These are phyloP conservation scores for Acanthisitta chloris DNA, from an alignment of 2,113 vertebrate species.

Conservation along the genomic window DNA sequence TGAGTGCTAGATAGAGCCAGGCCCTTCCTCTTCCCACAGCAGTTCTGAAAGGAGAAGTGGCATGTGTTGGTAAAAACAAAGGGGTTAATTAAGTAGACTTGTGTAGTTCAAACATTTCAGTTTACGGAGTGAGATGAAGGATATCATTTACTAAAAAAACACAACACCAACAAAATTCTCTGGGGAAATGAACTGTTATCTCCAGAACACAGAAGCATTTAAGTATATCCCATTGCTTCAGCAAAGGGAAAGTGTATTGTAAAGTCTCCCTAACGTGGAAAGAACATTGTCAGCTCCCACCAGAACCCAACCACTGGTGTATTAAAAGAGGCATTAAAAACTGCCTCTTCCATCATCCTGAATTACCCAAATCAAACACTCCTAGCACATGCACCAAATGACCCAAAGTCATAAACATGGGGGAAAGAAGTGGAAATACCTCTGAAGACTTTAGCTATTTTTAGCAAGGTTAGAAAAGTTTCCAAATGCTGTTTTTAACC, in stretches of 20 bases:
- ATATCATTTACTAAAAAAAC: neutral
- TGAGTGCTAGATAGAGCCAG: constrained; percentile 95
- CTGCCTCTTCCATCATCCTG: neutral
- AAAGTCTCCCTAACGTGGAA: neutral
- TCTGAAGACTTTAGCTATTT: neutral
- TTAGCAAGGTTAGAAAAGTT: neutral
- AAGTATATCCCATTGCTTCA: neutral
- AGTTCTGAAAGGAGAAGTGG: constrained; percentile 77
- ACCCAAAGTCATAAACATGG: neutral
- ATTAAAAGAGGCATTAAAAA: neutral
- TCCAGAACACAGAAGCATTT: neutral
- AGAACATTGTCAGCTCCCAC: neutral
- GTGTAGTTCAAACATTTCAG: neutral
- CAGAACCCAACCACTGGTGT: neutral
- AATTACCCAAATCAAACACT: neutral
- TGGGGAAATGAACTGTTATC: neutral
- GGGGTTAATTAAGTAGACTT: neutral
- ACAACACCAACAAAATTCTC: neutral
- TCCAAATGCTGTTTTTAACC: neutral
- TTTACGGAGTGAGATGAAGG: neutral
- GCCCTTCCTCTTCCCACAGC: constrained; percentile 90
- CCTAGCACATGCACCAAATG: neutral
- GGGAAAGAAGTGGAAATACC: neutral
- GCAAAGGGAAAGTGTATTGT: neutral
- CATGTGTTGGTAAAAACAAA: neutral